A percentile compares a stretch with the other conserved stretches of the same genome.
Conservation (phyloP, 2,888 invertebrate species). For the Parnassius glacialis region DNA sequence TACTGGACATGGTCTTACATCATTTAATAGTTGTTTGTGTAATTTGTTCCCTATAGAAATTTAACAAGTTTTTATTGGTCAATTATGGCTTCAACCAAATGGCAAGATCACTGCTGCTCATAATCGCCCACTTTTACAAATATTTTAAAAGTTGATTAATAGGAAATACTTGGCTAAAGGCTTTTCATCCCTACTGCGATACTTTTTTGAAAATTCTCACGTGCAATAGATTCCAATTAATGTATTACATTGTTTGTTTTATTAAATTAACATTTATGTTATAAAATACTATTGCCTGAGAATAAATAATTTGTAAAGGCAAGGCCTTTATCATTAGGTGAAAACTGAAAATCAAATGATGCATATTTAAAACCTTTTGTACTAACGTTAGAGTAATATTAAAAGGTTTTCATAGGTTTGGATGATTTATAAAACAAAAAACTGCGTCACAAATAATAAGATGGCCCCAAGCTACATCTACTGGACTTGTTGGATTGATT, state of each 20-base stretch:
- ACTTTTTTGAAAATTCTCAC: conserved; percentile 13
- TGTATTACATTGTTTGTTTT: conserved; percentile 2
- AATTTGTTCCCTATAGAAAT: too few relatives aligned
- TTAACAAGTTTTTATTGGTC: too few relatives aligned
- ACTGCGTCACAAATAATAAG: conserved; percentile 6
- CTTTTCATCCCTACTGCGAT: conserved; percentile 8
- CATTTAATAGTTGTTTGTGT: too few relatives aligned
- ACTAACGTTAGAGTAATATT: neutral
- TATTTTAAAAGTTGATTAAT: conserved; percentile 3
- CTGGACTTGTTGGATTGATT: too few relatives aligned
- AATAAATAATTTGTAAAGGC: conserved; percentile 11
- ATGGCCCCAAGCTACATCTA: neutral
- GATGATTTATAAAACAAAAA: neutral
- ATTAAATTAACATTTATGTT: conserved; percentile 2
- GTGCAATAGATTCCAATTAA: neutral
- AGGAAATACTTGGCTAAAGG: conserved; percentile 15
- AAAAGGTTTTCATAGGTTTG: neutral
- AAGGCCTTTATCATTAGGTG: neutral
- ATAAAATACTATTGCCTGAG: conserved; percentile 1
- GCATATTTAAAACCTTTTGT: neutral
- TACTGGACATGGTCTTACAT: too few relatives aligned
- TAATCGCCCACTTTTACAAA: conserved; percentile 14
- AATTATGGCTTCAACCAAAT: neutral
- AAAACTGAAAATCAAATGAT: neutral
- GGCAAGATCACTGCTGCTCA: neutral